Conservation (phyloP, 2,888 invertebrate species). For the Himalopsyche tibetana region DNA sequence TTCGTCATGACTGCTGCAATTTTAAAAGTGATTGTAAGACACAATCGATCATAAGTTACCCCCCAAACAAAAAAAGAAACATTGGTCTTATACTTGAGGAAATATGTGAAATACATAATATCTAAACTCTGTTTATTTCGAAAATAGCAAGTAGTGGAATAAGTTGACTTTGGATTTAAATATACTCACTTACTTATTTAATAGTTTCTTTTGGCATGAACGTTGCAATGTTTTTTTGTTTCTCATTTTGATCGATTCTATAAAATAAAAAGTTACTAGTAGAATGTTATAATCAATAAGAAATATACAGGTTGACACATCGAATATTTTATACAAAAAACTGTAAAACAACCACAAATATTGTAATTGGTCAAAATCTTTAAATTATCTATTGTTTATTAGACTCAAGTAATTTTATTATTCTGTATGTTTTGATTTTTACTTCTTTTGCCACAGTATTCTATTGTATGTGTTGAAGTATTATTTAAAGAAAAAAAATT, state of each 20-base stretch:
- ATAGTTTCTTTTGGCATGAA: no score
- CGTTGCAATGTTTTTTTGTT: background rate
- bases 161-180: no score
- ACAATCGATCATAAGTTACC: no score
- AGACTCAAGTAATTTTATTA: background rate
- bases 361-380: background rate
- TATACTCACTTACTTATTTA: no score
- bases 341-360: background rate
- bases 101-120: no score
- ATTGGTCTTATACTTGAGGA: no score
- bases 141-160: no score
- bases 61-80: no score
- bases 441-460: background rate
- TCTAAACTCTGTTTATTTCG: no score
- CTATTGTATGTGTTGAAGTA: background rate
- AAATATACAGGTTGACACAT: constrained; percentile 32
- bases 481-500: constrained; percentile 35
- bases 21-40: no score
- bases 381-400: background rate
- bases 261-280: constrained; percentile 17
- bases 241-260: background rate
- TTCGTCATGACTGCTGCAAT: no score
- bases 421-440: background rate
- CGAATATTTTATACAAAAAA: constrained; percentile 36
- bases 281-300: background rate